phyloP scores from a whole-genome alignment of 1,140 invertebrate genomes.

The Euglossa dilemma region DNA sequence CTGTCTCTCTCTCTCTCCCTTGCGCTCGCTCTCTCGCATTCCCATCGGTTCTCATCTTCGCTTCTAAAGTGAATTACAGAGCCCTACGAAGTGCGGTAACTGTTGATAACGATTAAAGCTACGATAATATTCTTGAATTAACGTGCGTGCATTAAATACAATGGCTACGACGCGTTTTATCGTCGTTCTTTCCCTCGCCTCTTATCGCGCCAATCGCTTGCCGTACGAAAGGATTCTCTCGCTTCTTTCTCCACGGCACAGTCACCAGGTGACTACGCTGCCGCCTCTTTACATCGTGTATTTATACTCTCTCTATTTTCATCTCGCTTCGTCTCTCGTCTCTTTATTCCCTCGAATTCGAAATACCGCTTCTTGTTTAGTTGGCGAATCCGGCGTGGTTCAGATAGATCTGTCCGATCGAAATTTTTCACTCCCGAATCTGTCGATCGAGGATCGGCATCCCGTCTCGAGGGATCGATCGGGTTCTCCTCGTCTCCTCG shows the following conservation, averaged over 20 bases:
- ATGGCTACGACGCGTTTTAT: slow-evolving; percentile 64
- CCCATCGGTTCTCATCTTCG: slow-evolving; percentile 40
- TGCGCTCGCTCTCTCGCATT: slow-evolving; percentile 6
- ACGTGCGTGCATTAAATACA: slow-evolving; percentile 78
- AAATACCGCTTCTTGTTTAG: not conserved
- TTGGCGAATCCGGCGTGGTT: not conserved
- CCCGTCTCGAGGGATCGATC: not conserved
- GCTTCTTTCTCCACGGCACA: not conserved
- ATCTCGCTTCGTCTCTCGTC: not conserved
- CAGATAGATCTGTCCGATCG: too few relatives aligned
- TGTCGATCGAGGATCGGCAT: not conserved
- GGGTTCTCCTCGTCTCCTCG: too few relatives aligned
- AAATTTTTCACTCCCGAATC: not conserved
- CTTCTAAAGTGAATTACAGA: slow-evolving; percentile 78
- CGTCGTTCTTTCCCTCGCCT: not conserved
- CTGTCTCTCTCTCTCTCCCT: not conserved
- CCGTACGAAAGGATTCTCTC: slow-evolving; percentile 70
- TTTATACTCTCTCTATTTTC: not conserved
- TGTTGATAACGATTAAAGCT: slow-evolving; percentile 81
- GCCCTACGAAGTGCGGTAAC: slow-evolving; percentile 80
- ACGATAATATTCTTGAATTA: slow-evolving; percentile 80
- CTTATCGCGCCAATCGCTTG: slow-evolving; percentile 29
- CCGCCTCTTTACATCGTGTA: not conserved
- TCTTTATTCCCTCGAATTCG: not conserved
- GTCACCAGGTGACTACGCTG: not conserved